Base-by-base conservation (phyloP, 2,113 vertebrate genomes). In the Bujurquina vittata region DNA sequence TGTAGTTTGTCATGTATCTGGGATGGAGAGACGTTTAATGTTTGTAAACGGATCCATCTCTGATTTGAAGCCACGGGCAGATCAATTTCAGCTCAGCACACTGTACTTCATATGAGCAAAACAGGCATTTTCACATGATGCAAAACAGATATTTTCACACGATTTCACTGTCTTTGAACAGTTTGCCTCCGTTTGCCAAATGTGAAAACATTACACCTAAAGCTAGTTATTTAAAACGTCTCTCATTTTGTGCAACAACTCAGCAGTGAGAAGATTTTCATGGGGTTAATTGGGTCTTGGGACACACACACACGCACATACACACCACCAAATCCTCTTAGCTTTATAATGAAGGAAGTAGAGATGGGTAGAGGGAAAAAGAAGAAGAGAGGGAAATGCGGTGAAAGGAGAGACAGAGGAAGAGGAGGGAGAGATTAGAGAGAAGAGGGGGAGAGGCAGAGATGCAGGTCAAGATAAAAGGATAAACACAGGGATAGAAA, bases 391-490 rank as follows among this genome's bases (percentile, higher is more conserved):
- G 77, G 80, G 73, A 85, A 76, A 82, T 3, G 17, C 14, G 6
- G 59, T 23, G 52, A 58, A 65, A 72, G 62, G 54, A 46, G 40
- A 62, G 61, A 58, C 49, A 31, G 75, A 56, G 57, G 79, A 75
- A 2, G 31, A 85, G 58, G 57, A 75, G 73, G 75, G 81, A 75
- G 87, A 67, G 81, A 87, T 78, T 84, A 85, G 63, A 75, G 67
- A 79, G 57, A 80, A 29, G 17, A 58, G 46, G 67, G 67, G 46
- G 67, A 72, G 67, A 72, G 17, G 46, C 46, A 79, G 87, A 90
- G 88, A 91, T 91, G 85, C 84, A 84, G 91, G 92, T 94, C 87
- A 92, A 91, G 93, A 93, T 94, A 89, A 93, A 93, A 93, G 91
- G 86, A 92, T 92, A 87, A 92, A 93, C 86, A 88, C 82, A 12